Conservation (phyloP, 2,888 invertebrate genomes). For the Ecdyonurus torrentis region DNA sequence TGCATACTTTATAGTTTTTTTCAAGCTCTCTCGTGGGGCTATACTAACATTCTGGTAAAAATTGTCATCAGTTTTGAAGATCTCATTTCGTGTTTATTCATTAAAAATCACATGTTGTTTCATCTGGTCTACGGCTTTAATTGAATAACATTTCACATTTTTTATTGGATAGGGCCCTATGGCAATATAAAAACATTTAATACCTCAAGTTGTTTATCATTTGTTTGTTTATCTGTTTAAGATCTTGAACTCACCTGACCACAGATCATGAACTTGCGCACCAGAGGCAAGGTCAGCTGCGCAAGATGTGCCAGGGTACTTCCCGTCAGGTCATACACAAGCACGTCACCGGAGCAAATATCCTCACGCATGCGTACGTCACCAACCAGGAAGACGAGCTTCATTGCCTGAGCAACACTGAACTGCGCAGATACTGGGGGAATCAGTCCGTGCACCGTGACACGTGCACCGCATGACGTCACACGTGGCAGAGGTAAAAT, state of each 20-base stretch:
- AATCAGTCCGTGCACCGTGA: conserved; percentile 15
- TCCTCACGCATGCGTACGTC: conserved; percentile 36
- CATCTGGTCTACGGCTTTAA: too few species aligned
- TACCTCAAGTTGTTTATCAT: too few species aligned
- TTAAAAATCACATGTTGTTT: too few species aligned
- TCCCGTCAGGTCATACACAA: conserved; percentile 33
- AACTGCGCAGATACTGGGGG: conserved; percentile 17
- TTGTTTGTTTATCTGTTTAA: too few species aligned
- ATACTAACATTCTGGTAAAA: too few species aligned
- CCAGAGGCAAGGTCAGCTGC: conserved; percentile 22
- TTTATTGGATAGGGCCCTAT: too few species aligned
- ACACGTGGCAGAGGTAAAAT: conserved; percentile 14
- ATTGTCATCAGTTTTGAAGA: too few species aligned
- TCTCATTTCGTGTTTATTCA: too few species aligned
- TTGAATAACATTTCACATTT: too few species aligned
- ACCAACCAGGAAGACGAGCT: conserved; percentile 32
- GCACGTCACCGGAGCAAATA: conserved; percentile 36
- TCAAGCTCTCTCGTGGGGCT: too few species aligned
- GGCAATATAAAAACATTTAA: too few species aligned
- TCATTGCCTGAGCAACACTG: conserved; percentile 28
- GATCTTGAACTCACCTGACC: conserved; percentile 40
- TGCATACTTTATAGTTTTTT: too few species aligned
- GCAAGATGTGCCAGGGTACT: conserved; percentile 20
- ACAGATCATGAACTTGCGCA: conserved; percentile 53
- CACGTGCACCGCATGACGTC: conserved; percentile 16